A percentile compares a stretch with the other conserved stretches of the same genome.
Conservation (phyloP, 1,140 invertebrate genomes). For the Batillaria attramentaria region DNA sequence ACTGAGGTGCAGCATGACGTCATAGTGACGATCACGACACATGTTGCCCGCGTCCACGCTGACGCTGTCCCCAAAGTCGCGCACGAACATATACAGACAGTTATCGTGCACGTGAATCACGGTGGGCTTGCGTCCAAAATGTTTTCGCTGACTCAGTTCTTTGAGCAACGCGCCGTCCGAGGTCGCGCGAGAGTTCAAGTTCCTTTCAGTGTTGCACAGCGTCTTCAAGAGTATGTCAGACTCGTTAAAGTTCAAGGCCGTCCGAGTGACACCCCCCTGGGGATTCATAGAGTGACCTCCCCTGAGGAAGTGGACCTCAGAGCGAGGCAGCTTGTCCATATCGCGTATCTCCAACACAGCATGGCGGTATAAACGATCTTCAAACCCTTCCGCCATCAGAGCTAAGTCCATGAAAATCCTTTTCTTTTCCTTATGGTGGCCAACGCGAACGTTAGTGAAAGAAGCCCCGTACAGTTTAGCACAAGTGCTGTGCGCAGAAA, state of each 20-base stretch:
- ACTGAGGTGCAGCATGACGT: constrained; percentile 25
- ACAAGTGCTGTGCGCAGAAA: neutral
- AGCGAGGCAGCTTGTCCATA: constrained; percentile 10
- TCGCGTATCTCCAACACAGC: neutral
- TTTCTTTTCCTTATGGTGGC: neutral
- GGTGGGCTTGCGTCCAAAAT: constrained; percentile 6
- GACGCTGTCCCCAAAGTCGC: constrained; percentile 29
- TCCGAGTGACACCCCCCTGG: neutral
- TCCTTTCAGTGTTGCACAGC: constrained; percentile 1
- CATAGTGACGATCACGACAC: constrained; percentile 19
- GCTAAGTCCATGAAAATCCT: constrained; percentile 15
- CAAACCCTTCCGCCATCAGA: constrained; percentile 5
- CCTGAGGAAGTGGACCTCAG: neutral
- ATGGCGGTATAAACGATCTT: neutral
- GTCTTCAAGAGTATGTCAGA: neutral
- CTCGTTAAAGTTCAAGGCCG: neutral
- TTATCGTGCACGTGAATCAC: constrained; percentile 21
- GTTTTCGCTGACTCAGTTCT: neutral
- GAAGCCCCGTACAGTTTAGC: neutral
- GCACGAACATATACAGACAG: constrained; percentile 18
- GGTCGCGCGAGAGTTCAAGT: neutral
- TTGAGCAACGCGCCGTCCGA: neutral
- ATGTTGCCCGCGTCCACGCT: constrained; percentile 24
- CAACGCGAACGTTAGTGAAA: constrained; percentile 16
- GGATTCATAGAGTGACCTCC: neutral